These are phyloP conservation scores for Drosophila ironensis DNA, from an alignment of 1,140 invertebrate genomes.

Conservation along the genomic window DNA sequence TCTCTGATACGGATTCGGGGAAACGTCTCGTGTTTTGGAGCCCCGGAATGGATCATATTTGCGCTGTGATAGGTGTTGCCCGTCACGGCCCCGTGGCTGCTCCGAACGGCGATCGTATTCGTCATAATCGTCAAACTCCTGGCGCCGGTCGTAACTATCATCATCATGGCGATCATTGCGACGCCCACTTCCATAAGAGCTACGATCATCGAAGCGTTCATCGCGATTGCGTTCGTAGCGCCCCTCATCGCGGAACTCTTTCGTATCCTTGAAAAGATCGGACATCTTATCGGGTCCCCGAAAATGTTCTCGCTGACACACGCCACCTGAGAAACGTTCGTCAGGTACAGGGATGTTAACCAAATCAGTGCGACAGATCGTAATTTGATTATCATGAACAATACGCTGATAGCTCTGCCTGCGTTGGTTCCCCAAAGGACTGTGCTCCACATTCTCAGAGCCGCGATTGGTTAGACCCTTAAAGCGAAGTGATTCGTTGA, in stretches of 20 bases:
- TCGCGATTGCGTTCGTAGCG: not conserved
- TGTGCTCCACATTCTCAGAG: not conserved
- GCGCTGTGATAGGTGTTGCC: not conserved
- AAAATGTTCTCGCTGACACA: too few relatives aligned
- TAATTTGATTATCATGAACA: conserved; percentile 32
- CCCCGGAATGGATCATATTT: not conserved
- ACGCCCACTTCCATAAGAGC: too few relatives aligned
- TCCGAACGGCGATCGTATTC: not conserved
- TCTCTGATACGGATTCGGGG: not conserved
- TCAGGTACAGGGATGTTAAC: not conserved
- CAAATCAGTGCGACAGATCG: conserved; percentile 15
- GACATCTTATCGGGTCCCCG: too few relatives aligned
- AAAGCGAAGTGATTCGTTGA: not conserved
- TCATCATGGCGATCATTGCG: conserved; percentile 2
- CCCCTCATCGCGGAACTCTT: not conserved
- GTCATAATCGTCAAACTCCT: conserved; percentile 1
- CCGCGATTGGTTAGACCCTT: not conserved
- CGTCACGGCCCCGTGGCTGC: not conserved
- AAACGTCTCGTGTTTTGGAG: not conserved
- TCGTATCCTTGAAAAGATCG: too few relatives aligned
- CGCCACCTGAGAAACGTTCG: too few relatives aligned
- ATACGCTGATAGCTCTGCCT: conserved; percentile 23
- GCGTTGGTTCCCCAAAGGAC: not conserved
- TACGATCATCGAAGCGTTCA: not conserved
- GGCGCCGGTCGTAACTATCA: not conserved